Evolutionary conservation across 35 echinoderm and acorn worm species (phyloP).

Genomic region (Holothuria glaberrima): DNA sequence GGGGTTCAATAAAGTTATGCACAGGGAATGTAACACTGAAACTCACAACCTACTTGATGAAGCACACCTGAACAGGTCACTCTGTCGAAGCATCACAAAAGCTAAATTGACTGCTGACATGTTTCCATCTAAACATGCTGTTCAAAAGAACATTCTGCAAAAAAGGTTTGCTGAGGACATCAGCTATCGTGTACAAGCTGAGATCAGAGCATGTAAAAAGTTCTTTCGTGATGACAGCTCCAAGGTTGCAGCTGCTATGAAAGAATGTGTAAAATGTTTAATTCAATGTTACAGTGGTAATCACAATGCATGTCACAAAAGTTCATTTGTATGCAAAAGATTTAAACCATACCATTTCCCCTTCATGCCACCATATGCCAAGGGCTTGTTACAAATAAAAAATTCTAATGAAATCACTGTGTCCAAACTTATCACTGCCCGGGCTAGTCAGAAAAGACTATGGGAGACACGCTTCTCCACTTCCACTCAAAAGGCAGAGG

Average conservation of each 20-base stretch:
- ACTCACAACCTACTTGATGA: too few relatives aligned
- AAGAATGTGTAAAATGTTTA: neutral
- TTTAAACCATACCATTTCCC: neutral
- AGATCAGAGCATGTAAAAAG: neutral
- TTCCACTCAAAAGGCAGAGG: too few relatives aligned
- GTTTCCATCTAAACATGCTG: neutral
- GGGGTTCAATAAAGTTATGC: too few relatives aligned
- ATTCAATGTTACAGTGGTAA: neutral
- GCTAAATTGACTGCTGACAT: neutral
- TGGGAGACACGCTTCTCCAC: too few relatives aligned
- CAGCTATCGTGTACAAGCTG: neutral
- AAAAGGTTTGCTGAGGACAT: slow-evolving; percentile 17
- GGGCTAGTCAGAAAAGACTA: slow-evolving; percentile 14
- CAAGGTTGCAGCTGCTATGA: neutral
- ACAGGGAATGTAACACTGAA: too few relatives aligned
- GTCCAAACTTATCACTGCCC: neutral
- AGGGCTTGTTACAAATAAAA: neutral
- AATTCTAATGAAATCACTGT: neutral
- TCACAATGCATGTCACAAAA: neutral
- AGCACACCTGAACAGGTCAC: too few relatives aligned
- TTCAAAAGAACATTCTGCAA: too few relatives aligned
- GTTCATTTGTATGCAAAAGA: neutral
- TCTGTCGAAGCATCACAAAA: neutral
- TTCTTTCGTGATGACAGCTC: neutral
- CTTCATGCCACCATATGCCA: neutral